Evolutionary conservation across 2,113 vertebrate species (phyloP).

Genomic region (Pan paniscus): DNA sequence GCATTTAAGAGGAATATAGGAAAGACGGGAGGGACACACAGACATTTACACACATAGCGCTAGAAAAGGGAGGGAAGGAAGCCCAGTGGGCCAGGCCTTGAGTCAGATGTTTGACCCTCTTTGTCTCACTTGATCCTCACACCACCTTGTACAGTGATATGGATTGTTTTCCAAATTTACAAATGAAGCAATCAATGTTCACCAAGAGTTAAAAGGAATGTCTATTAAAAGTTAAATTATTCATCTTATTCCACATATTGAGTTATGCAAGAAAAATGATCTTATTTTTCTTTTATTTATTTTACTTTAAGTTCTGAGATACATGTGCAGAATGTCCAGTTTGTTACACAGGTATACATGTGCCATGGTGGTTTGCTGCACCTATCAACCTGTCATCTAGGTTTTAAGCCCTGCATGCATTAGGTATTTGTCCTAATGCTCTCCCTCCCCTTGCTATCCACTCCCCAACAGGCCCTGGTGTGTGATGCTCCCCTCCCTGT

Average conservation of each 20-base stretch:
- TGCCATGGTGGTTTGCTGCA: too few relatives aligned
- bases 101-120: neutral
- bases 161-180: neutral
- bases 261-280: neutral
- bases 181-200: neutral
- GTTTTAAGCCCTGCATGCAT: too few relatives aligned
- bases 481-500: too few relatives aligned
- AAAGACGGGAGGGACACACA: neutral
- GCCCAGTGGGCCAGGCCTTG: accelerated
- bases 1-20: neutral
- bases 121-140: neutral
- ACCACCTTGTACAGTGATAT: too few relatives aligned
- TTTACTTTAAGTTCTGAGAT: too few relatives aligned
- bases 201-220: neutral
- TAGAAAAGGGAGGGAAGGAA: neutral
- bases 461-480: too few relatives aligned
- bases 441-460: too few relatives aligned
- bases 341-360: too few relatives aligned
- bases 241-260: neutral
- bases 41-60: accelerated
- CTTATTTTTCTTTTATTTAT: neutral
- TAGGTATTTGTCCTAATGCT: too few relatives aligned
- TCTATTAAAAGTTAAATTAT: neutral
- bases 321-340: too few relatives aligned
- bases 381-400: too few relatives aligned